These are phyloP conservation scores for Pteruthius melanotis DNA, from an alignment of 2,113 vertebrate species.

Conservation along the genomic window DNA sequence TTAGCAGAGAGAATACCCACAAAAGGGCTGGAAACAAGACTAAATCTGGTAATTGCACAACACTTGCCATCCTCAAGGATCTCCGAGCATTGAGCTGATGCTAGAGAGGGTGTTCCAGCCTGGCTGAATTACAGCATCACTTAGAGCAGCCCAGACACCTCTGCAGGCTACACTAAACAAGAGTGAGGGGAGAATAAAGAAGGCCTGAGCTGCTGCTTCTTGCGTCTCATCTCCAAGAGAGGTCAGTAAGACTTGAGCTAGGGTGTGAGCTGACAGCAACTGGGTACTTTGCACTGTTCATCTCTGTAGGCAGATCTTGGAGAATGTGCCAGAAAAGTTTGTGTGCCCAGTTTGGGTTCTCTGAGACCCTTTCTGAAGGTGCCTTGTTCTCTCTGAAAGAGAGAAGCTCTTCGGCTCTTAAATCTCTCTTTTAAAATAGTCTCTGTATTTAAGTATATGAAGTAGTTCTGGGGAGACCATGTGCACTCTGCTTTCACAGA, in stretches of 20 bases:
- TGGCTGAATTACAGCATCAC: not conserved
- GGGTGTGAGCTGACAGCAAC: not conserved
- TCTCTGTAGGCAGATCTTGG: not conserved
- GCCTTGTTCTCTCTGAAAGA: not conserved
- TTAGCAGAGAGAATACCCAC: not conserved
- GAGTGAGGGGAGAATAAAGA: not conserved
- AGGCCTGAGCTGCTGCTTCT: not conserved
- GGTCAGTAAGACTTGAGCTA: not conserved
- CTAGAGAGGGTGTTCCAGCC: not conserved
- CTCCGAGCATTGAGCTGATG: not conserved
- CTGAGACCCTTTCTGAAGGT: not conserved
- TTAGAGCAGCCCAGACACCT: not conserved
- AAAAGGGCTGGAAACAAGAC: not conserved
- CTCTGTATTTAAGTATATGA: not conserved
- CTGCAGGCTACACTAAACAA: not conserved
- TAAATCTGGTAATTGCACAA: not conserved
- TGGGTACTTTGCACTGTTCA: not conserved
- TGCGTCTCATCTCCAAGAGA: rapidly evolving
- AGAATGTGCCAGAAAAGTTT: not conserved
- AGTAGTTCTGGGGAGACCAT: not conserved
- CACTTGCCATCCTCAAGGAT: not conserved
- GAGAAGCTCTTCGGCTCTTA: not conserved
- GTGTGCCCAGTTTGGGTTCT: not conserved
- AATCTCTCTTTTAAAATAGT: not conserved
- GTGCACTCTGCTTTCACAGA: not conserved